A percentile compares a stretch with the other conserved stretches of the same genome.
Evolutionary conservation across 2,113 vertebrate species (phyloP).

Genomic region (Gobiocypris rarus): DNA sequence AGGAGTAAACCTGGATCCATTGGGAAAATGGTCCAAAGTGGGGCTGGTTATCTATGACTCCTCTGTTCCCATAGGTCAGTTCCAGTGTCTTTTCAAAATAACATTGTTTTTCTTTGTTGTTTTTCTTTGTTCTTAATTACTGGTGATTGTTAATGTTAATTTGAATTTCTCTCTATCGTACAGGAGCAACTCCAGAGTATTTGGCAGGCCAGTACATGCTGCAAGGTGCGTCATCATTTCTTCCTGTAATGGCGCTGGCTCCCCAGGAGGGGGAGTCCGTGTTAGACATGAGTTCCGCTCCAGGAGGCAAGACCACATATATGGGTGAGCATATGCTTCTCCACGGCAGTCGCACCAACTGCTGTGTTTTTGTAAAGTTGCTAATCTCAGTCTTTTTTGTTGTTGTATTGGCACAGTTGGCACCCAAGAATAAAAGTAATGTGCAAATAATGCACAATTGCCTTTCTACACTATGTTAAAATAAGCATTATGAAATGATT

Average conservation of each 20-base stretch:
- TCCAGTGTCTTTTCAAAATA: neutral
- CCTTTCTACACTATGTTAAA: neutral
- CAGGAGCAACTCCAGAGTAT: slow-evolving; percentile 97
- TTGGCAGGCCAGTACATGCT: slow-evolving; percentile 97
- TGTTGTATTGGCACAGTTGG: neutral
- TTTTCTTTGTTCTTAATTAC: neutral
- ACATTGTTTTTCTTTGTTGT: neutral
- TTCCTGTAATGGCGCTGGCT: slow-evolving; percentile 96
- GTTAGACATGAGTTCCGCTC: slow-evolving; percentile 96
- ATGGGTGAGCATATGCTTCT: slow-evolving; percentile 79
- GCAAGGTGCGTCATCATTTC: slow-evolving; percentile 93
- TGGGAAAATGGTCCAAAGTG: slow-evolving; percentile 97
- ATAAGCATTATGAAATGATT: neutral
- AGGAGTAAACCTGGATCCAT: slow-evolving; percentile 93
- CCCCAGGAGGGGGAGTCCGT: slow-evolving; percentile 93
- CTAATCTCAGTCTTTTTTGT: neutral
- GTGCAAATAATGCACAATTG: neutral
- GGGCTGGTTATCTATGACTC: slow-evolving; percentile 95
- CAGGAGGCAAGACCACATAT: slow-evolving; percentile 96
- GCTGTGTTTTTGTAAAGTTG: neutral
- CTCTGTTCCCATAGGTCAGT: slow-evolving; percentile 92
- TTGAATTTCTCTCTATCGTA: neutral
- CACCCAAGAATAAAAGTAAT: neutral
- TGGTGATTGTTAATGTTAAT: neutral
- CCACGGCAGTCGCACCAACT: neutral